Percentiles rank a stretch among this genome's conserved stretches.
phyloP scores from a whole-genome alignment of 2,888 invertebrate species.

The Fabriciana adippe region DNA sequence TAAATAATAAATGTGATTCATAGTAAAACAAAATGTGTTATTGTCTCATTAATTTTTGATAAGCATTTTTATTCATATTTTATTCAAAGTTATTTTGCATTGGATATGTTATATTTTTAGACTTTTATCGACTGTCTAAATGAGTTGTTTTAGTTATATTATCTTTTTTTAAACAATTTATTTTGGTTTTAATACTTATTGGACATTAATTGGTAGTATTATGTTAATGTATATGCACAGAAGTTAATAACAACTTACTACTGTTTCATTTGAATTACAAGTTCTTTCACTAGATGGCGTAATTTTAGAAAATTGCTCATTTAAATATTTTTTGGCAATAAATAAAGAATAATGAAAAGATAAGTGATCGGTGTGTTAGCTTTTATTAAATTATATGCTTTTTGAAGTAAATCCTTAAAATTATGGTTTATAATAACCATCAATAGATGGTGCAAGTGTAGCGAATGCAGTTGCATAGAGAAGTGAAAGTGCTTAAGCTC shows the following conservation, averaged over 20 bases:
- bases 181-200: background rate
- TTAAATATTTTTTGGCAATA: background rate
- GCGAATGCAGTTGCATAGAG: constrained; percentile 26
- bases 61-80: constrained; percentile 19
- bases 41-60: constrained; percentile 35
- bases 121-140: constrained; percentile 15
- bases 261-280: constrained; percentile 8
- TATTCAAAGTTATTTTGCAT: constrained; percentile 21
- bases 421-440: background rate
- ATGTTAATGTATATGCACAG: background rate
- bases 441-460: constrained; percentile 29
- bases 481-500: constrained; percentile 5
- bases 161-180: constrained; percentile 8
- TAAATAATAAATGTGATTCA: constrained; percentile 39
- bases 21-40: constrained; percentile 31
- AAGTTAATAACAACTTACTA: background rate
- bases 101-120: constrained; percentile 29
- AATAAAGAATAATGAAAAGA: background rate
- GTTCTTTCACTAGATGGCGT: constrained; percentile 42
- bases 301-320: background rate
- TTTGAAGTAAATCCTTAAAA: background rate
- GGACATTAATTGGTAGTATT: background rate
- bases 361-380: background rate
- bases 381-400: background rate
- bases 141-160: constrained; percentile 18